phyloP scores from a whole-genome alignment of 2,888 invertebrate genomes.

The Eucera pruinosa region DNA sequence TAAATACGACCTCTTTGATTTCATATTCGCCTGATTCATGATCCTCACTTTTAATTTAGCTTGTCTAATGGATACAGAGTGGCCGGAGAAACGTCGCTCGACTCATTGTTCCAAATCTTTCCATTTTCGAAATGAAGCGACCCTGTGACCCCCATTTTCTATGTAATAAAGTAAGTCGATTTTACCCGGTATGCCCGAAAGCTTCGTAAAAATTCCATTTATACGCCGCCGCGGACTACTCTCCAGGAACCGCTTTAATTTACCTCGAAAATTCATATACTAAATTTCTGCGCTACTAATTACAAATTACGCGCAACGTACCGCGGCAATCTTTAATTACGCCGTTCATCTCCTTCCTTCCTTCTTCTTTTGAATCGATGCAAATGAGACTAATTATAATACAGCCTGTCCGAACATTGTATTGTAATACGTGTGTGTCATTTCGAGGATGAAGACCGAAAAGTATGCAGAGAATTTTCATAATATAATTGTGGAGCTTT shows the following conservation, averaged over 20 bases:
- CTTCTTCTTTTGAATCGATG: slow-evolving; percentile 4
- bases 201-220: slow-evolving; percentile 52
- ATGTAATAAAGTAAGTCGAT: slow-evolving; percentile 30
- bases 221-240: slow-evolving; percentile 16
- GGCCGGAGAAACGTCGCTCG: background rate
- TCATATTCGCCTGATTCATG: no score
- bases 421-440: background rate
- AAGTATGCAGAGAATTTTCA: no score
- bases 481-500: no score
- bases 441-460: background rate
- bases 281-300: slow-evolving; percentile 36
- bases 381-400: slow-evolving; percentile 31
- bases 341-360: slow-evolving; percentile 1
- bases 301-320: slow-evolving; percentile 11
- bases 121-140: background rate
- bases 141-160: slow-evolving; percentile 26
- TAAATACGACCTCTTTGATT: no score
- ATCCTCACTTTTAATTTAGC: background rate
- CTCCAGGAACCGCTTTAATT: slow-evolving; percentile 25
- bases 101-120: slow-evolving; percentile 10
- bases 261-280: slow-evolving; percentile 37
- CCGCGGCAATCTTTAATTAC: slow-evolving; percentile 6
- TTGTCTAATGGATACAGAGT: background rate
- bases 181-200: background rate
- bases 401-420: background rate